phyloP scores from a whole-genome alignment of 2,797 vertebrate species.

The Gorsachius magnificus region DNA sequence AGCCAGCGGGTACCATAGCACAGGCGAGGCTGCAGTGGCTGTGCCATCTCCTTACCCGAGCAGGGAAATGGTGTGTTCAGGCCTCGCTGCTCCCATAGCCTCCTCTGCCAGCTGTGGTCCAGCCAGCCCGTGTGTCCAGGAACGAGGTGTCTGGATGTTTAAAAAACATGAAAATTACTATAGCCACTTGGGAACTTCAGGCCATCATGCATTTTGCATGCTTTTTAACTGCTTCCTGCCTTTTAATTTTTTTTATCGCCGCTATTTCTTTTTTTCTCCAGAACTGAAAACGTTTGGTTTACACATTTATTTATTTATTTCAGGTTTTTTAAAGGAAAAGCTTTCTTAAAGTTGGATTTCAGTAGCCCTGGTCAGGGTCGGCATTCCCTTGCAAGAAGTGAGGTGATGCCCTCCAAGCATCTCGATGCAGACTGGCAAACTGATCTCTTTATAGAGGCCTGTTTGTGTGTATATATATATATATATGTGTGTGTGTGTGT shows the following conservation, averaged over 20 bases:
- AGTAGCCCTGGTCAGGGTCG: not conserved
- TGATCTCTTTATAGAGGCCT: not conserved
- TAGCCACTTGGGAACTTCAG: not conserved
- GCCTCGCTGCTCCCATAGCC: not conserved
- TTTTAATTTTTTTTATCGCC: not conserved
- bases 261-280: not conserved
- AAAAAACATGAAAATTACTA: not conserved
- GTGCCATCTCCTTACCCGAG: not conserved
- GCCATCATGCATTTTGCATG: not conserved
- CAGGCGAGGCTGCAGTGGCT: accelerated
- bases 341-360: not conserved
- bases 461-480: no score
- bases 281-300: not conserved
- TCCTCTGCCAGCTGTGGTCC: not conserved
- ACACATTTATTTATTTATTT: not conserved
- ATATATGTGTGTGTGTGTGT: no score
- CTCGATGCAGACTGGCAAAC: not conserved
- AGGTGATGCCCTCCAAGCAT: not conserved
- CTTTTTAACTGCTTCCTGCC: not conserved
- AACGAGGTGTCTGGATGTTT: not conserved
- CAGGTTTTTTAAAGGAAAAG: not conserved
- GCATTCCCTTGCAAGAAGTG: not conserved
- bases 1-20: not conserved
- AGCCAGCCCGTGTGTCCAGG: not conserved
- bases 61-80: not conserved